Conservation (phyloP, 2,888 invertebrate genomes). For the Noctua comes region DNA sequence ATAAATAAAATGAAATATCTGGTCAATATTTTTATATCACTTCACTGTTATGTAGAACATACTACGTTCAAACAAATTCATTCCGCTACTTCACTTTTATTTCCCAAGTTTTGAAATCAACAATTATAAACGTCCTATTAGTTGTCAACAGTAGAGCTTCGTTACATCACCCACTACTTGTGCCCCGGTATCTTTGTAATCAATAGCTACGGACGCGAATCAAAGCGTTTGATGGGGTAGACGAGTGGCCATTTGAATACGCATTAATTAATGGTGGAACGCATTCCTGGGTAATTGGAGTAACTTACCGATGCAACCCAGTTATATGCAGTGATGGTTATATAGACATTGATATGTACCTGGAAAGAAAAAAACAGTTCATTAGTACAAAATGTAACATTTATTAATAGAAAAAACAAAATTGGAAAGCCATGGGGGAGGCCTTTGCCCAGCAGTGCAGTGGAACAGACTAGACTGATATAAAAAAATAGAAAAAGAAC, state of each 20-base stretch:
- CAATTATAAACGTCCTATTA: conserved; percentile 18
- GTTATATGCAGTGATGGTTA: background rate
- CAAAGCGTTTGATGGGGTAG: conserved; percentile 44
- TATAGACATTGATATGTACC: conserved; percentile 50
- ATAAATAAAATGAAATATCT: conserved; percentile 17
- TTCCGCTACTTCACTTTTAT: conserved; percentile 6
- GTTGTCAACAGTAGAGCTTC: conserved; percentile 33
- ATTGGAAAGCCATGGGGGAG: too few relatives aligned
- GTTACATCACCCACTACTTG: conserved; percentile 47
- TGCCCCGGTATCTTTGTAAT: conserved; percentile 39
- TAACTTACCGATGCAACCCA: conserved; percentile 51
- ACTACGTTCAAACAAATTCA: background rate
- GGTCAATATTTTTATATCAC: conserved; percentile 30
- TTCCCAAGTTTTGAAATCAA: conserved; percentile 1
- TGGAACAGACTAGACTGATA: too few relatives aligned
- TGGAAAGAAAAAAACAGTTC: conserved; percentile 51
- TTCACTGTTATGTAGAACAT: conserved; percentile 23
- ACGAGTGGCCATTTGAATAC: conserved; percentile 48
- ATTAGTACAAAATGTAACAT: conserved; percentile 18
- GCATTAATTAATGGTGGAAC: conserved; percentile 53
- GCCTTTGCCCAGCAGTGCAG: too few relatives aligned
- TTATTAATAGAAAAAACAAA: background rate
- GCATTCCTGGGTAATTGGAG: conserved; percentile 39
- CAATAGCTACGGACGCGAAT: conserved; percentile 40
- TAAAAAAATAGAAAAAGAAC: background rate